Base-by-base conservation (phyloP, 2,888 invertebrate species). In the Chirona hameri region DNA sequence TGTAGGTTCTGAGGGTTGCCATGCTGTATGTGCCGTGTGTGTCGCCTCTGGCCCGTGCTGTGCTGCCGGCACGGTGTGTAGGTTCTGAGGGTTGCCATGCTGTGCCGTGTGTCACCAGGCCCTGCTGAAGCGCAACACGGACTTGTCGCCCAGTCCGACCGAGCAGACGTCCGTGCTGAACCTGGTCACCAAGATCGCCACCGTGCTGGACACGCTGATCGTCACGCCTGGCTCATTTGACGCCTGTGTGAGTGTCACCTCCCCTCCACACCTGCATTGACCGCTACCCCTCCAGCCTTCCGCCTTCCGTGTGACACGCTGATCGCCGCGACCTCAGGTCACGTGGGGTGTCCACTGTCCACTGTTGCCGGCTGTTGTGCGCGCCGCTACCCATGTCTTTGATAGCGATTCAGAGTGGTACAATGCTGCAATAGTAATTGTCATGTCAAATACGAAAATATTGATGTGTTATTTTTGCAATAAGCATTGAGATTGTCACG, bases 161-260 rank as follows among this genome's bases (percentile, higher is more conserved):
- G 98, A 99, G 87, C 97, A 98, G 89, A 94, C 97, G 0, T 93
- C 97, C 0, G 94, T 99, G 82, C 91, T 96, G 55, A 97, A 96
- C 88, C 91, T 99, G 29, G 96, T 98, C 57, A 96, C 97, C 0
- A 97, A 98, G 89, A 92, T 99, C n/a, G 97, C 97, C 88, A 93
- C 93, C 0, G 96, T 97, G 48, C 90, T 99, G 82, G 99, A 99
- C 87, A 97, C 96, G 88, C 89, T 99, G 31, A 96, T 98, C 21
- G 95, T 98, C 0, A 95, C 97, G 0, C 98, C 98, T 0, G 97
- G 96, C 52, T 93, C 93, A 84, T 97, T 98, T 87, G 96, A 95
- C 87, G 96, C 97, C 85, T 98, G 98, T 88, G 98, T 98, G 90
- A 92, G 95, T 93, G 27, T 24, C 79, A 39, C 1, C 15, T 27